A percentile compares a stretch with the other conserved stretches of the same genome.
These are phyloP conservation scores for Drosophila ochracea DNA, from an alignment of 2,888 invertebrate species.

Conservation along the genomic window DNA sequence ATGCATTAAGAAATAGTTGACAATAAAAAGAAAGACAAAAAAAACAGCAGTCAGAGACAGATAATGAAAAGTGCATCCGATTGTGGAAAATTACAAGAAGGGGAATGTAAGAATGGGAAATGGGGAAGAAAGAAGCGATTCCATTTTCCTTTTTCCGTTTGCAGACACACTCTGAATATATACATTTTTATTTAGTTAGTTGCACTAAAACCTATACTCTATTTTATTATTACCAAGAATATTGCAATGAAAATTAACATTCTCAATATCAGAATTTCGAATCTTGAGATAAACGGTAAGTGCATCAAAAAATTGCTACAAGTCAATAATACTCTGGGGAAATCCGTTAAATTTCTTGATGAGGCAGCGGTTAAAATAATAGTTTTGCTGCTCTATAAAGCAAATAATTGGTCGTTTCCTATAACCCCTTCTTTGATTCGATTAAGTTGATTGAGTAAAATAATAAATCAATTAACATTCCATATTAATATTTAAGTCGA, in stretches of 20 bases:
- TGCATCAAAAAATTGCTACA: background rate
- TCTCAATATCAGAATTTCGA: background rate
- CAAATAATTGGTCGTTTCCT: no score
- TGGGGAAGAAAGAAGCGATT: background rate
- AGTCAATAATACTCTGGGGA: background rate
- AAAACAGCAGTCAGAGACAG: background rate
- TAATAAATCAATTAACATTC: background rate
- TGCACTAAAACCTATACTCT: background rate
- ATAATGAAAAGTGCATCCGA: background rate
- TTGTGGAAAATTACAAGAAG: background rate
- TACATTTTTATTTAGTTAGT: background rate
- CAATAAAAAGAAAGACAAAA: background rate
- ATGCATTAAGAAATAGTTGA: background rate
- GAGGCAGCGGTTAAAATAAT: background rate
- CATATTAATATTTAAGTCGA: background rate
- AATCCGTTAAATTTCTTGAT: background rate
- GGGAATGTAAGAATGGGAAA: background rate
- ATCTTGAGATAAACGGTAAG: background rate
- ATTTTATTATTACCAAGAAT: background rate
- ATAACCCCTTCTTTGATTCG: no score
- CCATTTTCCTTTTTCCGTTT: background rate
- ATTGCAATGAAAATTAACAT: background rate
- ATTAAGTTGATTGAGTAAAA: background rate
- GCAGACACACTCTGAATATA: background rate
- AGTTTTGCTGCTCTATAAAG: background rate